Evolutionary conservation across 2,888 invertebrate genomes (phyloP), one percentile per base, ranked within the genome.

Genomic region (Drosophila neonasuta): DNA sequence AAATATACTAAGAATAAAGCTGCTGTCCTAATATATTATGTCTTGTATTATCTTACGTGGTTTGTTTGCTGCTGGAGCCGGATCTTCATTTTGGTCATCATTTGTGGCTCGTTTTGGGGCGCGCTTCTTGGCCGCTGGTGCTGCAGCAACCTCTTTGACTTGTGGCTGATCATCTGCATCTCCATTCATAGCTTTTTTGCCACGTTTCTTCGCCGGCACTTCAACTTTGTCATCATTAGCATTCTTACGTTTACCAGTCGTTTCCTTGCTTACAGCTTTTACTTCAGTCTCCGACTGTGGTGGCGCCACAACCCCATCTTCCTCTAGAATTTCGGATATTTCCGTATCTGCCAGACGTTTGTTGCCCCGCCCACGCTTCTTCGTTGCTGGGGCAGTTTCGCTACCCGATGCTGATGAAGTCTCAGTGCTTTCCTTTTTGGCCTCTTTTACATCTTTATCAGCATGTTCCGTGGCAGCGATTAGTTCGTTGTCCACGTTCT

Each of bases 341-440:
- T 81, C 75, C 1, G 68, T 45, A 15, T 78, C 79, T 8, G 85
- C 81, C 8, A 84, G 11, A 5, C 71, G 81, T 48, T 86, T 86
- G 3, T 34, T 52, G 2, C 41, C 76, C 0, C 85, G 85, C 5
- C 20, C 20, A 17, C 73, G 64, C 24, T 81, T 83, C 8, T 61
- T 13, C 41, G 50, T 24, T 50, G 29, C 6, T 30, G 45, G 0
- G 32, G 30, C 3, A 39, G 7, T 52, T 42, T 42, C 44, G 11
- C 61, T 15, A 15, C 61, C 20, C 44, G 52, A 11, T 41, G 36
- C 2, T 20, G 39, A 1, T 29, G 36, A 1, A 30, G 8, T 52
- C 17, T 42, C 44, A 10, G 64, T 2, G 11, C 65, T 60, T 3
- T 10, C 24, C 36, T 68, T 68, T n/a, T 71, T 69, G 4, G 57